Base-by-base conservation (phyloP, 2,113 vertebrate species). In the Ondatra zibethicus region DNA sequence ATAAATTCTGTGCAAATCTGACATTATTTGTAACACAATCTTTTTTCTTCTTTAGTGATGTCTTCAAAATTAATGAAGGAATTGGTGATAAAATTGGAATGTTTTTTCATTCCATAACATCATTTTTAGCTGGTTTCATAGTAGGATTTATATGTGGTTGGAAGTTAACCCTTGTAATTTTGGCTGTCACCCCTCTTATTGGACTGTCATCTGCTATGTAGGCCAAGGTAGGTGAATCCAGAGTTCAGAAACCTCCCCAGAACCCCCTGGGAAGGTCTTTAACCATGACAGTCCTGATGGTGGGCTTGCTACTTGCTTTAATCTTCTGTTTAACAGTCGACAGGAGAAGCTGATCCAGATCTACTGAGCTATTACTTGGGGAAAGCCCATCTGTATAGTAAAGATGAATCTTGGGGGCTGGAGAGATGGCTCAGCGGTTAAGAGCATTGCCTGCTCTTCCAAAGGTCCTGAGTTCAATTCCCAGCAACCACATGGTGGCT, bases 91-190 rank as follows among this genome's bases (percentile, higher is more conserved):
- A 99, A 97, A 94, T 99, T 70, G 99, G 98, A 75, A 98, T 99
- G 96, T 97, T 99, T 70, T n/a, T 99, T 95, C 99, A 99, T 94
- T 94, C 99, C 13, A 0, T 99, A n/a, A 89, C 99, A 95, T 98
- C 99, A 47, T 99, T 99, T 97, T 0, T 99, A 42, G 1, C 98
- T 3, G 98, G 99, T 84, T 99, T 99, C 96, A 3, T 99, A 97
- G 97, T 99, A 78, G 99, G 99, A 76, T 99, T 99, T 96, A 45
- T 70, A 95, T 97, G 98, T 98, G 99, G 99, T 90, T 99, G 99
- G 99, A 99, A 99, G 97, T 98, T 99, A 94, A 99, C 99, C 33
- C 99, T 99, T 25, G 99, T 99, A 96, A 99, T 99, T 96, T 97
- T 99, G 95, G 98, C 99, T 61, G 97, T 99, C 95, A 99, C 99